Conservation (phyloP, 2,888 invertebrate genomes). For the Callyntrura guangdongensis region DNA sequence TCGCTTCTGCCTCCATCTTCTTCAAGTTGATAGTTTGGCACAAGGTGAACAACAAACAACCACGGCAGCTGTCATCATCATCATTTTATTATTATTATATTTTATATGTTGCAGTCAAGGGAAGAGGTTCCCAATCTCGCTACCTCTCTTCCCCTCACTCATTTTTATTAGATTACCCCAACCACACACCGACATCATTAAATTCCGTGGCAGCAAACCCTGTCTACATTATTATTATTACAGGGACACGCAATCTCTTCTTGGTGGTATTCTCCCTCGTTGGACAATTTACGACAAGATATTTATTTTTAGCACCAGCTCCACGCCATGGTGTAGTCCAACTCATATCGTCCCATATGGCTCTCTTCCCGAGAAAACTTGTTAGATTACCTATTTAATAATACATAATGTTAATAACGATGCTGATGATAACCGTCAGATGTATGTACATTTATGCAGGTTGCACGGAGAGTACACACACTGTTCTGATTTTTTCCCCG, state of each 20-base stretch:
- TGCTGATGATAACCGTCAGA: no score
- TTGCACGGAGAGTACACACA: no score
- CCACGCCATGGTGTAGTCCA: background rate
- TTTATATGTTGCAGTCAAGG: background rate
- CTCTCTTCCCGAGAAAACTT: background rate
- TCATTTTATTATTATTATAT: no score
- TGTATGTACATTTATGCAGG: no score
- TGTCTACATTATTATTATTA: background rate
- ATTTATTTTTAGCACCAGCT: background rate
- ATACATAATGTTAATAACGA: no score
- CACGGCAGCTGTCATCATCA: no score
- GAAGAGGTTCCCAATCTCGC: constrained; percentile 27
- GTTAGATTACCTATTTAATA: no score
- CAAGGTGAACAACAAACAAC: no score
- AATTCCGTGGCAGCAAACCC: background rate
- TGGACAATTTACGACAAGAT: background rate
- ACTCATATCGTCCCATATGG: background rate
- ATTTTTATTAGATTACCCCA: no score
- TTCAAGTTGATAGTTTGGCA: background rate
- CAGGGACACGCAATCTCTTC: background rate
- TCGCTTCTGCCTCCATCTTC: background rate
- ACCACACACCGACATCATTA: background rate
- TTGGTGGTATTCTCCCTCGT: background rate
- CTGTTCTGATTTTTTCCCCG: no score
- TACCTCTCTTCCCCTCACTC: background rate